A percentile compares a stretch with the other conserved stretches of the same genome.
Evolutionary conservation across 2,888 invertebrate genomes (phyloP).

Genomic region (Blastobasis lacticolella): DNA sequence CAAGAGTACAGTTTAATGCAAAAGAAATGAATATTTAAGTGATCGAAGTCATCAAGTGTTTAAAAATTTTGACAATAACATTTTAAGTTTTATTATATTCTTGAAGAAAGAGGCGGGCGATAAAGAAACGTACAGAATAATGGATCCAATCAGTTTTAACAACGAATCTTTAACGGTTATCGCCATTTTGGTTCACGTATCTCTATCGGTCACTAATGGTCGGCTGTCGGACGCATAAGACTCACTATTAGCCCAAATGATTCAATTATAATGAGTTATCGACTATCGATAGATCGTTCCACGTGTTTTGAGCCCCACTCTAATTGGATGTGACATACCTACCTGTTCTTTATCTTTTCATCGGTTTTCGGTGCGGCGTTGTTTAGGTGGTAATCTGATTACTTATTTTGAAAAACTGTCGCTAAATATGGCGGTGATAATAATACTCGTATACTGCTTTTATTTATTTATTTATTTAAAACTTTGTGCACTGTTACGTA

Average conservation of each 20-base stretch:
- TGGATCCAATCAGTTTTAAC: slow-evolving; percentile 13
- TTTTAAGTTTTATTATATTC: too few relatives aligned
- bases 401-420: too few relatives aligned
- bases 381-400: too few relatives aligned
- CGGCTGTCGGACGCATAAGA: slow-evolving; percentile 63
- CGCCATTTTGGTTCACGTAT: slow-evolving; percentile 36
- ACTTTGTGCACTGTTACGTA: too few relatives aligned
- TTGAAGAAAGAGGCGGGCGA: slow-evolving; percentile 1
- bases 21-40: too few relatives aligned
- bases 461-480: too few relatives aligned
- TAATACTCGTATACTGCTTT: too few relatives aligned
- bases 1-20: too few relatives aligned
- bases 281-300: slow-evolving; percentile 38
- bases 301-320: slow-evolving; percentile 19
- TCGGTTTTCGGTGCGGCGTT: background rate
- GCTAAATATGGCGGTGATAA: too few relatives aligned
- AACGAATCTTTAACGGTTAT: slow-evolving; percentile 30
- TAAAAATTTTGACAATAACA: too few relatives aligned
- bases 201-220: slow-evolving; percentile 55
- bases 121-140: slow-evolving; percentile 19
- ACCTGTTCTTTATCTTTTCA: slow-evolving; percentile 3
- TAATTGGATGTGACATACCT: slow-evolving; percentile 13
- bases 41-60: too few relatives aligned
- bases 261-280: slow-evolving; percentile 67
- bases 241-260: slow-evolving; percentile 57